These are phyloP conservation scores for Drosophila oshimai DNA, from an alignment of 1,140 invertebrate species.

Conservation along the genomic window DNA sequence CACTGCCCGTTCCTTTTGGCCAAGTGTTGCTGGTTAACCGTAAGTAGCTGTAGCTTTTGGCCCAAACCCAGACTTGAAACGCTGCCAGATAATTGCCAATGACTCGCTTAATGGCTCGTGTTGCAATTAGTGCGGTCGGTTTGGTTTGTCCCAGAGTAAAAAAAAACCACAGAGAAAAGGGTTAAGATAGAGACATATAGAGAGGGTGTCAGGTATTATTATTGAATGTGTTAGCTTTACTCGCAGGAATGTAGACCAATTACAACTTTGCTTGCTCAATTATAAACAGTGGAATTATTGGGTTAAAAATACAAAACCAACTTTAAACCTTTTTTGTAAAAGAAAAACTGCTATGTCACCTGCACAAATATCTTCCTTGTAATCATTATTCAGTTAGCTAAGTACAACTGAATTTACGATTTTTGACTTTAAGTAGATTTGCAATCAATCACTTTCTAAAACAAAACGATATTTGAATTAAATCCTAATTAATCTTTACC, in stretches of 20 bases:
- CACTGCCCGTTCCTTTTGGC: background rate
- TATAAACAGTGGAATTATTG: background rate
- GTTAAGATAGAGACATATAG: slow-evolving; percentile 5
- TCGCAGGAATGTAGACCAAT: slow-evolving; percentile 2
- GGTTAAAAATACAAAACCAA: background rate
- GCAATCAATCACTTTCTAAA: slow-evolving; percentile 24
- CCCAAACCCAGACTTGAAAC: slow-evolving; percentile 31
- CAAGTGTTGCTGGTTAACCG: slow-evolving; percentile 79
- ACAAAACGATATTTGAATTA: background rate
- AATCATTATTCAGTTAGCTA: background rate
- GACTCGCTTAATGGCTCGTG: slow-evolving; percentile 66
- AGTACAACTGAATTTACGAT: background rate
- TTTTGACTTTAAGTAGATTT: background rate
- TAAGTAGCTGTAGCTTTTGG: slow-evolving; percentile 66
- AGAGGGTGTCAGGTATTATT: slow-evolving; percentile 15
- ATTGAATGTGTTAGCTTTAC: slow-evolving; percentile 7
- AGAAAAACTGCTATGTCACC: background rate
- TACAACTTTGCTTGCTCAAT: slow-evolving; percentile 4
- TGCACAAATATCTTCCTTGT: background rate
- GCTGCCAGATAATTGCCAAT: slow-evolving; percentile 67
- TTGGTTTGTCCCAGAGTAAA: slow-evolving; percentile 2
- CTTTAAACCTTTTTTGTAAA: background rate
- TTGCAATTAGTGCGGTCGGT: slow-evolving; percentile 73
- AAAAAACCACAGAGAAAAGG: slow-evolving; percentile 3
- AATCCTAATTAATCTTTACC: background rate